Evolutionary conservation across 2,888 invertebrate species (phyloP).

Genomic region (Saturnia pavonia): DNA sequence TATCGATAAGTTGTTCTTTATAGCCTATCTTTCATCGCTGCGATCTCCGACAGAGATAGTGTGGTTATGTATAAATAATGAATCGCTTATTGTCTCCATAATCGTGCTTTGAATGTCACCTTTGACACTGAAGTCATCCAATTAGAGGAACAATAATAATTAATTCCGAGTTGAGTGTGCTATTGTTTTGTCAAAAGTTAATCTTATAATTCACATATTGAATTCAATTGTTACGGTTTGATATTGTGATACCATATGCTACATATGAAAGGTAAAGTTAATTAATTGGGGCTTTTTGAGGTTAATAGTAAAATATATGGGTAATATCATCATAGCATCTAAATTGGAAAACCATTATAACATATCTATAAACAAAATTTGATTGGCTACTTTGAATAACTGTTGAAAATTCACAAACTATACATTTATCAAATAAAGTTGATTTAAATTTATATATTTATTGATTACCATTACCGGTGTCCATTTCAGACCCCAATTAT

Average conservation of each 20-base stretch:
- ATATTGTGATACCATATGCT: background rate
- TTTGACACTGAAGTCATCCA: conserved; percentile 41
- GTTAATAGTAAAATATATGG: background rate
- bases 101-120: conserved; percentile 51
- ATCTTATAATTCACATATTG: conserved; percentile 24
- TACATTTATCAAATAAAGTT: background rate
- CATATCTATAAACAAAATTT: background rate
- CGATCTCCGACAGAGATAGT: conserved; percentile 46
- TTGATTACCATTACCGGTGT: background rate
- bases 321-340: background rate
- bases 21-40: conserved; percentile 20
- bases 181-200: conserved; percentile 31
- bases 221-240: background rate
- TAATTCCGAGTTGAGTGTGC: conserved; percentile 30
- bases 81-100: conserved; percentile 51
- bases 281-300: background rate
- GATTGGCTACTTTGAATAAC: background rate
- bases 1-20: conserved; percentile 24
- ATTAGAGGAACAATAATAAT: conserved; percentile 29
- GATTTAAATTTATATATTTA: background rate
- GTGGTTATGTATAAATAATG: conserved; percentile 44
- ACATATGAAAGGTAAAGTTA: background rate
- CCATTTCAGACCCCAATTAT: background rate
- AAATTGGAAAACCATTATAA: background rate
- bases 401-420: background rate